Evolutionary conservation across 2,888 invertebrate species (phyloP).

Genomic region (Thecophora atra): DNA sequence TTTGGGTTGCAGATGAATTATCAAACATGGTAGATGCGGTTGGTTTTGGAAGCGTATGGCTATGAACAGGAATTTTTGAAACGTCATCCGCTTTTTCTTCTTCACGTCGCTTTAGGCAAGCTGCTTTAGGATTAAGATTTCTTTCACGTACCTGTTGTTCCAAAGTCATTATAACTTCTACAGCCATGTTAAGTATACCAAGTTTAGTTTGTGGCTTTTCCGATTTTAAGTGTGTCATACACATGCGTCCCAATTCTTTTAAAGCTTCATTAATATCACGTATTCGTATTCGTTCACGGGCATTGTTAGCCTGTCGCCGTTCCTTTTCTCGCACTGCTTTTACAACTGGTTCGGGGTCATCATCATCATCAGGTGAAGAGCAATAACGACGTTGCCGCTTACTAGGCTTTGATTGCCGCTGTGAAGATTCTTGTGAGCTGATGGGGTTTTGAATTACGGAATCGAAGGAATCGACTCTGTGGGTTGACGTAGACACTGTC

Average conservation of each 20-base stretch:
- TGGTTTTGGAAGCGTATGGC: conserved; percentile 75
- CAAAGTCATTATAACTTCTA: conserved; percentile 96
- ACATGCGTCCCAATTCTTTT: conserved; percentile 98
- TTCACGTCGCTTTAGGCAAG: conserved; percentile 95
- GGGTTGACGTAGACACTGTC: conserved; percentile 57
- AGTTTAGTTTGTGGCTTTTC: conserved; percentile 99
- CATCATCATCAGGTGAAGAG: conserved; percentile 86
- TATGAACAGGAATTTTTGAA: conserved; percentile 75
- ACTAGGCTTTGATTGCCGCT: conserved; percentile 45
- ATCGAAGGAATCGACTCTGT: conserved; percentile 36
- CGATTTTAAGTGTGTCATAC: conserved; percentile 94
- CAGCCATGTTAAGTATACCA: conserved; percentile 98
- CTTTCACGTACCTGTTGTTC: conserved; percentile 98
- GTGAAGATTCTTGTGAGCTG: conserved; percentile 58
- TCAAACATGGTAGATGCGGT: conserved; percentile 53
- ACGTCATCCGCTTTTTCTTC: conserved; percentile 95
- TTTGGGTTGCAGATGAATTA: conserved; percentile 70
- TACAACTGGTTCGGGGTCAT: conserved; percentile 78
- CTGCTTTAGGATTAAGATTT: conserved; percentile 98
- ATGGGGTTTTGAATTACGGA: conserved; percentile 62
- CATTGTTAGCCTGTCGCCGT: conserved; percentile 97
- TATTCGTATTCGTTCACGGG: conserved; percentile 97
- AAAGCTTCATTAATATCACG: conserved; percentile 98
- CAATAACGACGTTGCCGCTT: conserved; percentile 70
- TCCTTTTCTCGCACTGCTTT: conserved; percentile 95